These are phyloP conservation scores for Lepidothrix coronata DNA, from an alignment of 2,113 vertebrate genomes.

Conservation along the genomic window DNA sequence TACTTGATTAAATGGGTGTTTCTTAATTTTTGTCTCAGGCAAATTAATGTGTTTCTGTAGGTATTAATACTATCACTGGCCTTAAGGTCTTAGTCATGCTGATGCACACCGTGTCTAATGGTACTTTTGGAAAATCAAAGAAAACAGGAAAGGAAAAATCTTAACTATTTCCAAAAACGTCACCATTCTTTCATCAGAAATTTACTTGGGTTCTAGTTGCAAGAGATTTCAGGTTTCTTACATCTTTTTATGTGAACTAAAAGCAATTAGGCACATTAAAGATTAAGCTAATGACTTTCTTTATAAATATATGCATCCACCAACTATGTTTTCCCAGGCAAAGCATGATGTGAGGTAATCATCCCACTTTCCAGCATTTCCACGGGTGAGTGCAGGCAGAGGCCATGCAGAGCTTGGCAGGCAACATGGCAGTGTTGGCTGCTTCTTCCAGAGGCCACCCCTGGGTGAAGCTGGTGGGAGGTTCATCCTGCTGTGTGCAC, in stretches of 20 bases:
- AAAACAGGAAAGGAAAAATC: neutral
- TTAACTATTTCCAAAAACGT: neutral
- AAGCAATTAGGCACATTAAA: neutral
- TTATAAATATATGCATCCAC: neutral
- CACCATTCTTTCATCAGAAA: neutral
- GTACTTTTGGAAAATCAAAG: neutral
- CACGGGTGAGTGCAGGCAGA: neutral
- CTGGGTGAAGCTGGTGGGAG: neutral
- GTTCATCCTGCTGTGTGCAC: neutral
- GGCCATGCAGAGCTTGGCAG: neutral
- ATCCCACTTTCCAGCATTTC: neutral
- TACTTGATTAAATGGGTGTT: neutral
- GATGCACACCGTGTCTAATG: neutral
- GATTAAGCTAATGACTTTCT: neutral
- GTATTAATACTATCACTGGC: neutral
- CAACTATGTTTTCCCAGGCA: neutral
- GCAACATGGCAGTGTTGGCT: neutral
- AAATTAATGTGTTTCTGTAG: neutral
- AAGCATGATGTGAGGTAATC: neutral
- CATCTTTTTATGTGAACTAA: neutral
- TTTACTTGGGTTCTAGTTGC: neutral
- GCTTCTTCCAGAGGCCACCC: neutral
- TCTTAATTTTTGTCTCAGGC: neutral
- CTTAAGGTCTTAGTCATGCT: neutral
- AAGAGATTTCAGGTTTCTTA: neutral